These are phyloP conservation scores for Megalonaias nervosa DNA, from an alignment of 1,140 invertebrate species.

Conservation along the genomic window DNA sequence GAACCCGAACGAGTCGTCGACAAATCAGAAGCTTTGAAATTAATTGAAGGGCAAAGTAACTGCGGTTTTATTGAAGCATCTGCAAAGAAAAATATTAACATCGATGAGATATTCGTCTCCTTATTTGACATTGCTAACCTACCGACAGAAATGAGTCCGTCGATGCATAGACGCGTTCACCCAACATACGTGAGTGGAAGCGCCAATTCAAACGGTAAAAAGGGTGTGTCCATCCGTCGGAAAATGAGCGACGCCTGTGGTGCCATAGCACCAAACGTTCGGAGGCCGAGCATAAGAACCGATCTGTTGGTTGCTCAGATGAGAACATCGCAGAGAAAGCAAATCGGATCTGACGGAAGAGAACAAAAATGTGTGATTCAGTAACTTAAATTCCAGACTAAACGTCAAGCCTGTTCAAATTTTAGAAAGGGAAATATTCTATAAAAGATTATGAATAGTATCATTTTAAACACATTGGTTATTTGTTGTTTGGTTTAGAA, in stretches of 20 bases:
- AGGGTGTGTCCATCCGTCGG: slow-evolving; percentile 82
- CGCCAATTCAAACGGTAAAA: slow-evolving; percentile 58
- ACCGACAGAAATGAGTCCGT: slow-evolving; percentile 88
- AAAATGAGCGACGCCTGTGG: slow-evolving; percentile 88
- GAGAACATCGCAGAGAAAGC: slow-evolving; percentile 31
- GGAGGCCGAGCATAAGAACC: slow-evolving; percentile 86
- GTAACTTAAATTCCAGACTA: neutral
- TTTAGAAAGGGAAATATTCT: too few species aligned
- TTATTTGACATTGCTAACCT: slow-evolving; percentile 84
- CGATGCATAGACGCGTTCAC: slow-evolving; percentile 78
- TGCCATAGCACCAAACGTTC: slow-evolving; percentile 86
- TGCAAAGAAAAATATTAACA: slow-evolving; percentile 83
- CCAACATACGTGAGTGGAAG: slow-evolving; percentile 54
- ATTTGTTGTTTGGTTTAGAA: too few species aligned
- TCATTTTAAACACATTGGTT: too few species aligned
- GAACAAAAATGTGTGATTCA: slow-evolving; percentile 16
- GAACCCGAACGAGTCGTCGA: slow-evolving; percentile 76
- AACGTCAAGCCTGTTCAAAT: too few species aligned
- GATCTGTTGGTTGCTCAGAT: slow-evolving; percentile 88
- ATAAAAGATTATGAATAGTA: too few species aligned
- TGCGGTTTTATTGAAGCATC: slow-evolving; percentile 86
- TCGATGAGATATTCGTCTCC: slow-evolving; percentile 86
- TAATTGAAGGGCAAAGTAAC: slow-evolving; percentile 64
- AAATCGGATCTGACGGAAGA: neutral
- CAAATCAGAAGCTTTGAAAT: slow-evolving; percentile 43